Evolutionary conservation across 2,888 invertebrate species (phyloP).

Genomic region (Hedychridium roseum): DNA sequence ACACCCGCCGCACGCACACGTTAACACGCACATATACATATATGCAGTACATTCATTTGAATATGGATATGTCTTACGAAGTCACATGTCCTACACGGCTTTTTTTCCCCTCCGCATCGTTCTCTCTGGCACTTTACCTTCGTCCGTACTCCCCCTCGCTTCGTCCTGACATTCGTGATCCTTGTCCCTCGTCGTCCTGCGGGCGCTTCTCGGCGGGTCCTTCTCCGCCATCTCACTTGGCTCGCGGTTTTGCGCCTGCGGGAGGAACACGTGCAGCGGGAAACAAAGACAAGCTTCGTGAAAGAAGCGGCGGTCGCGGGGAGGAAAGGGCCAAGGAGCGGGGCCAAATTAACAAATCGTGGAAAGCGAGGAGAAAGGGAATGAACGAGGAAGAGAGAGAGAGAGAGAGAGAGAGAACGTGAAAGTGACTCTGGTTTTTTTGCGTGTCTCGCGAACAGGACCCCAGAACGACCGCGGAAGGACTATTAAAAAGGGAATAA

Average conservation of each 20-base stretch:
- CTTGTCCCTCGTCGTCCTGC: constrained; percentile 5
- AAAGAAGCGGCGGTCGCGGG: constrained; percentile 18
- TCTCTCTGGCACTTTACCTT: constrained; percentile 5
- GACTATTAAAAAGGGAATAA: constrained; percentile 22
- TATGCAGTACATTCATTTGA: constrained; percentile 36
- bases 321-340: constrained; percentile 18
- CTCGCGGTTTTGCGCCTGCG: constrained; percentile 29
- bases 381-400: constrained; percentile 11
- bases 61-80: constrained; percentile 34
- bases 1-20: constrained; percentile 13
- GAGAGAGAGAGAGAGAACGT: constrained; percentile 15
- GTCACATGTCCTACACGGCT: constrained; percentile 25
- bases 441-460: no score
- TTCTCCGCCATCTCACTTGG: constrained; percentile 4
- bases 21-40: constrained; percentile 8
- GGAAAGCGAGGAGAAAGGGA: constrained; percentile 16
- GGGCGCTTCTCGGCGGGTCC: not conserved
- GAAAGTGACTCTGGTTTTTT: constrained; percentile 23
- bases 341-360: constrained; percentile 10
- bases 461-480: constrained; percentile 12
- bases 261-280: constrained; percentile 39
- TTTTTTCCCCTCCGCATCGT: constrained; percentile 2
- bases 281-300: constrained; percentile 38
- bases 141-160: constrained; percentile 2
- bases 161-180: no score